Conservation (phyloP, 2,113 vertebrate species). For the Melospiza melodia region DNA sequence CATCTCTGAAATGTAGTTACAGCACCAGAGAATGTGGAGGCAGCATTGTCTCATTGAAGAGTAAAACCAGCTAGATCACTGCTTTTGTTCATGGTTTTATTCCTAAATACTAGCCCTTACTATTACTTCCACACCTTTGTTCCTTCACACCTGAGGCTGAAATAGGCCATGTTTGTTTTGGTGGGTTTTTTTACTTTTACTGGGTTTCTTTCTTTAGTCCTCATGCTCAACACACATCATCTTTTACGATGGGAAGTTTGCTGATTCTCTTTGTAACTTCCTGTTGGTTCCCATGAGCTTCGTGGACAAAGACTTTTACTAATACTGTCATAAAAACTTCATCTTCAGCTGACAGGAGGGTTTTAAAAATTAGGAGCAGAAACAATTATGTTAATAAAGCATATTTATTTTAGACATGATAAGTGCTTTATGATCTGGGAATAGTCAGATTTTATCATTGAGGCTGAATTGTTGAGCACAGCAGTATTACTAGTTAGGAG, state of each 20-base stretch:
- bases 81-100: not conserved
- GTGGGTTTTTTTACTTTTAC: not conserved
- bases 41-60: conserved; percentile 35
- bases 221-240: not conserved
- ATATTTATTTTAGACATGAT: not conserved
- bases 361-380: conserved; percentile 23
- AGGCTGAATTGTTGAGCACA: not conserved
- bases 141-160: not conserved
- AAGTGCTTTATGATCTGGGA: not conserved
- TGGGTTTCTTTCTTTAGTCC: not conserved
- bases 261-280: not conserved
- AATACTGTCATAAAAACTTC: not conserved
- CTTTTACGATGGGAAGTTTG: not conserved
- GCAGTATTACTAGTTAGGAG: not conserved
- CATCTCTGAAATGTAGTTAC: conserved; percentile 41
- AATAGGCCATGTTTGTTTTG: not conserved
- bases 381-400: conserved; percentile 13
- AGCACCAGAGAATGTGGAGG: conserved; percentile 26
- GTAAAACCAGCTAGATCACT: not conserved
- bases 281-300: not conserved
- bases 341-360: not conserved
- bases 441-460: not conserved
- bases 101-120: not conserved
- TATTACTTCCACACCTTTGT: not conserved
- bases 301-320: not conserved